Conservation (phyloP, 2,888 invertebrate species). For the Diarsia mendica region DNA sequence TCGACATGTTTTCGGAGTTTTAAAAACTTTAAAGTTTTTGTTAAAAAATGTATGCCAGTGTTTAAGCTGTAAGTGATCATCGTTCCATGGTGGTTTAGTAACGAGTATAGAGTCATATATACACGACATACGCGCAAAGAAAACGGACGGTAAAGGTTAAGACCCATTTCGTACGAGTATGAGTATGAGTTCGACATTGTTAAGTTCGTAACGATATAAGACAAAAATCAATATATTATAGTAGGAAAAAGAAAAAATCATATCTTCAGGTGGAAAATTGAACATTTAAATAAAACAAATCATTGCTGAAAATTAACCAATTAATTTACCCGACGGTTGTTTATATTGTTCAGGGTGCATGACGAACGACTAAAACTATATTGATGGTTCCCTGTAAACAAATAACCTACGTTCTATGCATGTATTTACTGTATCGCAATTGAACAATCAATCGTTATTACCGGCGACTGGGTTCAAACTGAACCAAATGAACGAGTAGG, state of each 20-base stretch:
- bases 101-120: too few species aligned
- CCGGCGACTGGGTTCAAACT: conserved; percentile 10
- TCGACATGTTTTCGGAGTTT: not conserved
- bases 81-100: not conserved
- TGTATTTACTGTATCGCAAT: not conserved
- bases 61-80: not conserved
- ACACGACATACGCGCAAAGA: too few species aligned
- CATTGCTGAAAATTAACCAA: not conserved
- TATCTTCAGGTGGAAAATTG: not conserved
- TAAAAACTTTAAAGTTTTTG: not conserved
- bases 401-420: not conserved
- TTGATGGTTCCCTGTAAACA: not conserved
- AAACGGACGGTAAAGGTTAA: too few species aligned
- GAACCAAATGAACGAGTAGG: conserved; percentile 20
- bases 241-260: too few species aligned
- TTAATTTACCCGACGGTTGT: too few species aligned
- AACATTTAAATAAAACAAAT: not conserved
- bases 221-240: too few species aligned
- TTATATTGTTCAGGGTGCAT: not conserved
- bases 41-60: not conserved
- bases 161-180: too few species aligned
- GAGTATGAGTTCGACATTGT: too few species aligned
- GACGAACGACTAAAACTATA: not conserved
- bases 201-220: too few species aligned
- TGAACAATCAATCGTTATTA: conserved; percentile 42